Conservation (phyloP, 37 sponge, comb jelly and placozoan genomes). For the Halichondria panicea region DNA sequence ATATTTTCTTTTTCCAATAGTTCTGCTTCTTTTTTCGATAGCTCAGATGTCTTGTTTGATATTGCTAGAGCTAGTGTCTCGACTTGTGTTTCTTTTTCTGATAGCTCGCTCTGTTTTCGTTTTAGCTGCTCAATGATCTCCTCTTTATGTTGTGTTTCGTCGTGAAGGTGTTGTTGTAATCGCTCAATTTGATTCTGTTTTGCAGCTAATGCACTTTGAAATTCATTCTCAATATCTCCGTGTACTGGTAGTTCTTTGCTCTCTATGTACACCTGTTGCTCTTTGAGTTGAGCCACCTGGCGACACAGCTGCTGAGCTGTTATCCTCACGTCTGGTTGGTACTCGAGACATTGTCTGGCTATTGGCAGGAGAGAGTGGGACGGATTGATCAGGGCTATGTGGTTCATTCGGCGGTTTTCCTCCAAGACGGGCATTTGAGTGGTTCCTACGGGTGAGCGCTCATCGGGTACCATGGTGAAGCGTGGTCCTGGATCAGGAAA, state of each 20-base stretch:
- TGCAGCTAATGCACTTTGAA: not conserved
- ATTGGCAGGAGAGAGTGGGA: constrained; percentile 16
- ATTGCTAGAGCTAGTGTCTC: not conserved
- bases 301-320: constrained; percentile 5
- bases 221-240: not conserved
- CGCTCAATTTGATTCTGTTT: not conserved
- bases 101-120: not conserved
- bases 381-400: constrained; percentile 10
- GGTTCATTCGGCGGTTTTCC: constrained; percentile 10
- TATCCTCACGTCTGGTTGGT: constrained; percentile 10
- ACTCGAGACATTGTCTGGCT: constrained; percentile 3
- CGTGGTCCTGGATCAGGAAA: constrained; percentile 16
- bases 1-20: not conserved
- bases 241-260: not conserved
- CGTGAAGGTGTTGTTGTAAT: not conserved
- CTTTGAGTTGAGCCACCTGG: constrained; percentile 4
- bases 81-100: not conserved
- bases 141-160: not conserved
- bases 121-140: not conserved
- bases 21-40: not conserved
- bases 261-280: not conserved
- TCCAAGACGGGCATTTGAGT: constrained; percentile 24
- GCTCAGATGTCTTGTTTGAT: not conserved
- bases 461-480: not conserved
- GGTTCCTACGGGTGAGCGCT: constrained; percentile 1